phyloP scores from a whole-genome alignment of 2,888 invertebrate genomes.

The Tetragonula carbonaria region DNA sequence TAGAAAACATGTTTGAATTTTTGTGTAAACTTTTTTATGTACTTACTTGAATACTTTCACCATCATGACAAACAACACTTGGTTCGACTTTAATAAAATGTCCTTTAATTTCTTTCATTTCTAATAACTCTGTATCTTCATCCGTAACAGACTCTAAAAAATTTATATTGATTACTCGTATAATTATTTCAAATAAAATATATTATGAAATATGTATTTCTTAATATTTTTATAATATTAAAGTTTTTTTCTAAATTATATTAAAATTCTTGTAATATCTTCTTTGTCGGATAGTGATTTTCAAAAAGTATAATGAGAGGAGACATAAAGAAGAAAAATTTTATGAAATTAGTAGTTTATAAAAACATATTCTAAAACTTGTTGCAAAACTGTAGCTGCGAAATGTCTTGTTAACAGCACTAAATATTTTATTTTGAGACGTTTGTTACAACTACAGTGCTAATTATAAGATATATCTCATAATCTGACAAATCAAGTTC shows the following conservation, averaged over 20 bases:
- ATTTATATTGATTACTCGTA: slow-evolving; percentile 3
- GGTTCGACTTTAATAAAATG: slow-evolving; percentile 91
- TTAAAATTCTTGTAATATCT: background rate
- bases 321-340: too few species aligned
- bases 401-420: too few species aligned
- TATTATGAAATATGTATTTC: background rate
- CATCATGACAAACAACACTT: slow-evolving; percentile 94
- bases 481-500: too few species aligned
- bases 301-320: too few species aligned
- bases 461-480: too few species aligned
- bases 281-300: background rate
- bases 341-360: too few species aligned
- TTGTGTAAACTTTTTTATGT: background rate
- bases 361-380: too few species aligned
- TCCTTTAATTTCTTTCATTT: slow-evolving; percentile 87
- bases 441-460: too few species aligned
- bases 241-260: background rate
- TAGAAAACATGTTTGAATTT: background rate
- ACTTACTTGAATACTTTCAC: slow-evolving; percentile 95
- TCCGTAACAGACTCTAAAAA: slow-evolving; percentile 60
- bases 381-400: too few species aligned
- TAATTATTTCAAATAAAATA: background rate
- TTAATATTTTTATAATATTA: background rate
- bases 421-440: too few species aligned
- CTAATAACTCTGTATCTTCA: slow-evolving; percentile 72